phyloP scores from a whole-genome alignment of 1,140 invertebrate genomes.

The Drosophila athabasca region DNA sequence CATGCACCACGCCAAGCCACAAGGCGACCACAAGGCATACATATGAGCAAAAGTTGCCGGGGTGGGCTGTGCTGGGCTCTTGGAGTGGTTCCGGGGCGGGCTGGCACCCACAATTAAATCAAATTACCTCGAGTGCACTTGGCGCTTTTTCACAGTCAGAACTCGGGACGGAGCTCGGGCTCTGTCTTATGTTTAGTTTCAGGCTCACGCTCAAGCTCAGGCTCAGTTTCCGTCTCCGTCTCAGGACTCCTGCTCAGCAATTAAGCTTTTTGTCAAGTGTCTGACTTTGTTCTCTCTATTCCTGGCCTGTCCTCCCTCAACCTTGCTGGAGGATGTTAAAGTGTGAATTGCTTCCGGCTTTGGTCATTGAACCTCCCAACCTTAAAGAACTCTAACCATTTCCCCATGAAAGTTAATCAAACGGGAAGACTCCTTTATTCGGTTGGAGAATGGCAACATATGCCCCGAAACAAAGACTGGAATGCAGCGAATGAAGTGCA shows the following conservation, averaged over 20 bases:
- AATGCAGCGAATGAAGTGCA: constrained; percentile 22
- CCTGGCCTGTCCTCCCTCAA: neutral
- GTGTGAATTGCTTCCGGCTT: constrained; percentile 47
- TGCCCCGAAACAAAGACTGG: constrained; percentile 22
- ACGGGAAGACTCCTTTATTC: neutral
- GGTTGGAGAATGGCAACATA: constrained; percentile 5
- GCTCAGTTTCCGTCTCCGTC: neutral
- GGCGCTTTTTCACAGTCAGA: constrained; percentile 61
- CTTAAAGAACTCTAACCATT: no score
- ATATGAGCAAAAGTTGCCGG: constrained; percentile 42
- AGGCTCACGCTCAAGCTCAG: constrained; percentile 4
- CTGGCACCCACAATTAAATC: constrained; percentile 78
- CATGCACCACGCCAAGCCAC: constrained; percentile 12
- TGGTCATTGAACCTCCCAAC: constrained; percentile 64
- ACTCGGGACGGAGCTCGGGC: neutral
- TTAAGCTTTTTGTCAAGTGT: constrained; percentile 70
- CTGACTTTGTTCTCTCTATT: constrained; percentile 9
- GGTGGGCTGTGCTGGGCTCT: constrained; percentile 32
- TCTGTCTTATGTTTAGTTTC: neutral
- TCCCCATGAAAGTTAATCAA: constrained; percentile 6
- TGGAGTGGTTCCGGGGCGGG: constrained; percentile 25
- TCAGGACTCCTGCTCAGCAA: constrained; percentile 44
- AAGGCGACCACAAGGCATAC: constrained; percentile 20
- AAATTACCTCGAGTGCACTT: constrained; percentile 80
- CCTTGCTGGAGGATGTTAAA: constrained; percentile 3